These are phyloP conservation scores for Diadophis punctatus DNA, from an alignment of 2,113 vertebrate species.

Conservation along the genomic window DNA sequence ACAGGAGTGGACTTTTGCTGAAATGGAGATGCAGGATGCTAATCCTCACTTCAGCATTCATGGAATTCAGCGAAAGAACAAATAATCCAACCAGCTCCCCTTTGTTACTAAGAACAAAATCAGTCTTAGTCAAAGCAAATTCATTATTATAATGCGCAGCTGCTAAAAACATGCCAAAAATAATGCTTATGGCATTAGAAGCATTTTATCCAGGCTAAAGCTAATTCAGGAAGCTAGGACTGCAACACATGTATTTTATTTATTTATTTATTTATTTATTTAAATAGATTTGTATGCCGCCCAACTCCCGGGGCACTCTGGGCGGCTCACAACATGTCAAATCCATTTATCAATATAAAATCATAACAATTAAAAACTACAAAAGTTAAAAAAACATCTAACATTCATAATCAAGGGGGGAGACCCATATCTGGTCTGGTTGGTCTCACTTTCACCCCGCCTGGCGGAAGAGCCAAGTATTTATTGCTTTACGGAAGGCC, in stretches of 20 bases:
- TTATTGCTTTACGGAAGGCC: too few relatives aligned
- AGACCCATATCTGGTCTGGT: too few relatives aligned
- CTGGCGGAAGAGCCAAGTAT: too few relatives aligned
- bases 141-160: neutral
- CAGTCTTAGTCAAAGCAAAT: neutral
- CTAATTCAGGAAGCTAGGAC: neutral
- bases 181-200: neutral
- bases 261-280: too few relatives aligned
- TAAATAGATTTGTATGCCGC: too few relatives aligned
- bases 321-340: too few relatives aligned
- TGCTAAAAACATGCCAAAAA: neutral
- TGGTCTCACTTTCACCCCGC: too few relatives aligned
- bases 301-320: too few relatives aligned
- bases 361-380: too few relatives aligned
- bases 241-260: neutral
- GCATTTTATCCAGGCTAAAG: neutral
- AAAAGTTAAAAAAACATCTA: too few relatives aligned
- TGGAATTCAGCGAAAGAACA: slow-evolving; percentile 7
- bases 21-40: neutral
- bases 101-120: neutral
- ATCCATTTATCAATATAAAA: too few relatives aligned
- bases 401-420: too few relatives aligned
- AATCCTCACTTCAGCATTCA: neutral
- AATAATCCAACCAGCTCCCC: slow-evolving; percentile 7
- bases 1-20: neutral